Conservation (phyloP, 92 coral and sea anemone genomes). For the Muricea muricata region DNA sequence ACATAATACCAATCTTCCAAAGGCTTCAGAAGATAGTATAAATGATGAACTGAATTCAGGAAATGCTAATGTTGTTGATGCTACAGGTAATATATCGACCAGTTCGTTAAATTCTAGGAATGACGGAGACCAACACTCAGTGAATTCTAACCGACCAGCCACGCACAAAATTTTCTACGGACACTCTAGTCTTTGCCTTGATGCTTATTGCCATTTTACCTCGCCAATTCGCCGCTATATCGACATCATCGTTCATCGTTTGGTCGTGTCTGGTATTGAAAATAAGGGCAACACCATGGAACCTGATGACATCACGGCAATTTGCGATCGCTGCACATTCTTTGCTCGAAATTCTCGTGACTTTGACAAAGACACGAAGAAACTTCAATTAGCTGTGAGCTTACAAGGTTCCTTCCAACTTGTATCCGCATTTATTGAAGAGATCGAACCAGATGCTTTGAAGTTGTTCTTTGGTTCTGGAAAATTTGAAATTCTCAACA, state of each 20-base stretch:
- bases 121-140: background rate
- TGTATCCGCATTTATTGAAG: slow-evolving; percentile 64
- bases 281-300: background rate
- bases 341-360: slow-evolving; percentile 58
- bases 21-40: background rate
- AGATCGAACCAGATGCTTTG: slow-evolving; percentile 40
- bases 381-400: slow-evolving; percentile 63
- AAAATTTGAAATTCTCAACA: slow-evolving; percentile 61
- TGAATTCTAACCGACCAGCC: background rate
- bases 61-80: background rate
- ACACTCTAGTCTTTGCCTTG: slow-evolving; percentile 66
- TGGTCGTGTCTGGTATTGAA: slow-evolving; percentile 32
- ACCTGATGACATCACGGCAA: slow-evolving; percentile 67
- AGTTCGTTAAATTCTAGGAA: background rate
- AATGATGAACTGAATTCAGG: background rate
- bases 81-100: background rate
- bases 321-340: slow-evolving; percentile 83
- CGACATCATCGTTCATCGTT: slow-evolving; percentile 88
- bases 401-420: slow-evolving; percentile 65
- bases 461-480: slow-evolving; percentile 13
- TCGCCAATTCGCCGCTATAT: slow-evolving; percentile 96
- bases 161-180: background rate
- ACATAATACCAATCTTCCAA: background rate
- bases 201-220: slow-evolving; percentile 80
- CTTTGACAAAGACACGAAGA: slow-evolving; percentile 71